phyloP scores from a whole-genome alignment of 1,140 invertebrate species.

The Oryctes rhinoceros region DNA sequence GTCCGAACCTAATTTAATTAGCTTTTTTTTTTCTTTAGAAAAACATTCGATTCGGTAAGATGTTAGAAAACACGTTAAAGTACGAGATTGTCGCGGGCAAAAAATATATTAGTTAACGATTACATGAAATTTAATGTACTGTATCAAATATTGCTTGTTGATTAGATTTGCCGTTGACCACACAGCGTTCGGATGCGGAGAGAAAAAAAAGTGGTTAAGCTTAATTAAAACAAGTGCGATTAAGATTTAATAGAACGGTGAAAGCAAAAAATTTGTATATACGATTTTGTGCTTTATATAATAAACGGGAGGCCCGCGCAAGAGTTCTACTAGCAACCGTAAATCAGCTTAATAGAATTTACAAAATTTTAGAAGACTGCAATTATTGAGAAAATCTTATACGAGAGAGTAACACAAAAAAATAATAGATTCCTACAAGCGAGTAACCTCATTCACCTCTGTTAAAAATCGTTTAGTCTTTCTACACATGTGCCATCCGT shows the following conservation, averaged over 20 bases:
- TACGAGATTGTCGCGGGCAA: not conserved
- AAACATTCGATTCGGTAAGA: not conserved
- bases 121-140: not conserved
- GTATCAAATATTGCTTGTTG: not conserved
- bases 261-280: not conserved
- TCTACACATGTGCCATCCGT: too few relatives aligned
- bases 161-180: slow-evolving; percentile 17
- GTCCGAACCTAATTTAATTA: slow-evolving; percentile 2
- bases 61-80: not conserved
- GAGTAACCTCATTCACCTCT: too few relatives aligned
- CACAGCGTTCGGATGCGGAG: not conserved
- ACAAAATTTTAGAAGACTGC: too few relatives aligned
- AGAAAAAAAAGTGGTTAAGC: not conserved
- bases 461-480: too few relatives aligned
- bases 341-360: too few relatives aligned
- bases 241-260: slow-evolving; percentile 10
- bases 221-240: not conserved
- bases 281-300: not conserved
- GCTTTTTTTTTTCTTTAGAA: not conserved
- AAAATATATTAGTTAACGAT: slow-evolving; percentile 19
- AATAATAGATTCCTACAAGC: too few relatives aligned
- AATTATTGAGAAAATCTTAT: too few relatives aligned
- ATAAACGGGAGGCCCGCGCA: not conserved
- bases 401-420: too few relatives aligned
- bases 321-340: too few relatives aligned